phyloP scores from a whole-genome alignment of 2,797 vertebrate genomes.

The Okamejei kenojei region DNA sequence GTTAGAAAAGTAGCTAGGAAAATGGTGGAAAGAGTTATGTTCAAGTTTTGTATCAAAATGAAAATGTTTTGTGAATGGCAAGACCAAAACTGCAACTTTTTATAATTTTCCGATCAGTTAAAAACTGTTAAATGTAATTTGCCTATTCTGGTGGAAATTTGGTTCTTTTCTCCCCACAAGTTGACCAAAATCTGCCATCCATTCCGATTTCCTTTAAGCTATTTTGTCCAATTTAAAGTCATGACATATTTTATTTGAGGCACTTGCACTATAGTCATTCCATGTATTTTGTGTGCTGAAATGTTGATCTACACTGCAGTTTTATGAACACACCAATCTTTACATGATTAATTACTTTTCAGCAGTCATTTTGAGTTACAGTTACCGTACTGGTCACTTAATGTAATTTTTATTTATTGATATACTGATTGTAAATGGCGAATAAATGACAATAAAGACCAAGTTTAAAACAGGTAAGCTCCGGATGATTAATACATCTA shows the following conservation, averaged over 20 bases:
- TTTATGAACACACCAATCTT: background rate
- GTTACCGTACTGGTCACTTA: background rate
- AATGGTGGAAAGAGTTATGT: background rate
- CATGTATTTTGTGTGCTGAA: background rate
- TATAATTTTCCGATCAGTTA: background rate
- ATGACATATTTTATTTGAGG: background rate
- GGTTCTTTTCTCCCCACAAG: background rate
- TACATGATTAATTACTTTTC: background rate
- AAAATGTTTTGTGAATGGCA: background rate
- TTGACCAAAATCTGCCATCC: background rate
- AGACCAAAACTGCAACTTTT: background rate
- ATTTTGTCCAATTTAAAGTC: background rate
- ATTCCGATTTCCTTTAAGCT: conserved; percentile 9
- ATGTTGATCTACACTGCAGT: background rate
- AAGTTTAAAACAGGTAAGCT: conserved; percentile 18
- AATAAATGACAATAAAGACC: background rate
- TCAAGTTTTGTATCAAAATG: background rate
- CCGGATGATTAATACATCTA: background rate
- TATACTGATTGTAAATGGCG: conserved; percentile 6
- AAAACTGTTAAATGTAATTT: background rate
- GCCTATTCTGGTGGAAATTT: background rate
- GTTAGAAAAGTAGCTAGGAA: background rate
- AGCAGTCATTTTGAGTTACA: background rate
- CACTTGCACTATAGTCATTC: background rate
- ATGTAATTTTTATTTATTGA: conserved; percentile 33